Base-by-base conservation (phyloP, 2,797 vertebrate species). In the Enteromius argenteus region DNA sequence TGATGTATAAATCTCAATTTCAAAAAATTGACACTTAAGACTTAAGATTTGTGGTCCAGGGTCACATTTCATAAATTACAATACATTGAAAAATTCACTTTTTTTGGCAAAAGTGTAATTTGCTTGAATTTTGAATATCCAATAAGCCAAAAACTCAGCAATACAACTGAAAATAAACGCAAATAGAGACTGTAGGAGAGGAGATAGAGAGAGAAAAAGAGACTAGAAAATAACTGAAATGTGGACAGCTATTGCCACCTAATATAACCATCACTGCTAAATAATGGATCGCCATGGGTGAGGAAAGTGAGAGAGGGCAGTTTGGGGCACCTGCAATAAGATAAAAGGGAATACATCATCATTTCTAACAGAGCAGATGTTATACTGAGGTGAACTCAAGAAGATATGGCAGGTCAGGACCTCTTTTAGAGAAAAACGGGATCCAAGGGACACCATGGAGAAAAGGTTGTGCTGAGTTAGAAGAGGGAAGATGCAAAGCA, bases 401-500 rank as follows among this genome's bases (percentile, higher is more conserved):
- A 27, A n/a, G 17, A 7, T 14, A 14, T 37, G 35, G 30, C 30
- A 72, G 9, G 19, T n/a, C 60, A 23, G 71, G 27, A 32, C 58
- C 19, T 37, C 39, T 51, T 71, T 83, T 42, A 46, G 19, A 27
- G 53, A 35, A 60, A 42, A 46, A 67, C 14, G 17, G 72, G 60
- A 27, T 49, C 53, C 23, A 27, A 80, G 53, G 53, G 68, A 66
- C 6, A 56, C 17, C 32, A 15, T 56, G 79, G 75, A 53, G 76
- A 14, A 72, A 39, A 51, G 74, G 62, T 66, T 81, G 62, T 6
- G 27, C 10, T 79, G 79, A 86, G 88, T 87, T 87, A 81, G 85
- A 56, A 90, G 89, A 86, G 88, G 85, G 81, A 89, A 90, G 91
- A 93, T 92, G 90, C 89, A 91, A 88, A 80, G 84, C 89, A 79